phyloP scores from a whole-genome alignment of 2,888 invertebrate species.

The Meganola albula region DNA sequence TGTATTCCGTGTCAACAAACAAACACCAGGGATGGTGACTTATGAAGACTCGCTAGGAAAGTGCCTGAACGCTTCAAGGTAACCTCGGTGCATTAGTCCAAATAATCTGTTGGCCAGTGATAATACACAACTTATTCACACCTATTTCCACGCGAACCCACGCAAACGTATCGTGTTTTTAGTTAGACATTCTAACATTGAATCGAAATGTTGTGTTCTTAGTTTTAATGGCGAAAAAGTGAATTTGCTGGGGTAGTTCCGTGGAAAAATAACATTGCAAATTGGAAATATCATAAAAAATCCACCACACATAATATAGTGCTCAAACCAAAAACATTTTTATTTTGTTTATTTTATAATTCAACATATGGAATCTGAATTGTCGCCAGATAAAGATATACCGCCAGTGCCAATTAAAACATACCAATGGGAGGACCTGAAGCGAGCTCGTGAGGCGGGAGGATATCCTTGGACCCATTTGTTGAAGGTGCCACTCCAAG shows the following conservation, averaged over 20 bases:
- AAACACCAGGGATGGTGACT: constrained; percentile 46
- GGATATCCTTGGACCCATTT: constrained; percentile 90
- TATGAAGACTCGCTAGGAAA: constrained; percentile 36
- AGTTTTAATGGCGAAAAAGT: constrained; percentile 62
- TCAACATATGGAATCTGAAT: constrained; percentile 76
- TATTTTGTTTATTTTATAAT: constrained; percentile 34
- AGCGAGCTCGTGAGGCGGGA: constrained; percentile 82
- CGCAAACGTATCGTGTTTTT: constrained; percentile 71
- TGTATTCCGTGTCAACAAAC: constrained; percentile 43
- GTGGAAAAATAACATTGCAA: no score
- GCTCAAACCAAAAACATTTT: constrained; percentile 16
- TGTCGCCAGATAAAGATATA: constrained; percentile 70
- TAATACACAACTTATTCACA: constrained; percentile 72
- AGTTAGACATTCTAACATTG: constrained; percentile 67
- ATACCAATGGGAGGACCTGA: constrained; percentile 89
- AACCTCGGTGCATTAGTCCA: constrained; percentile 58
- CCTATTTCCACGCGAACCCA: constrained; percentile 75
- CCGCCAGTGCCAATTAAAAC: constrained; percentile 86
- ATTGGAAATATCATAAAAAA: neutral
- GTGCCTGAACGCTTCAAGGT: constrained; percentile 60
- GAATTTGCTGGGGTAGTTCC: constrained; percentile 58
- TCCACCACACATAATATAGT: neutral
- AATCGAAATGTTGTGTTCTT: constrained; percentile 74
- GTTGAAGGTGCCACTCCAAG: constrained; percentile 79
- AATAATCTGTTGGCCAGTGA: constrained; percentile 60